Conservation (phyloP, 35 echinoderm and acorn worm species). For the Ptychodera flava region DNA sequence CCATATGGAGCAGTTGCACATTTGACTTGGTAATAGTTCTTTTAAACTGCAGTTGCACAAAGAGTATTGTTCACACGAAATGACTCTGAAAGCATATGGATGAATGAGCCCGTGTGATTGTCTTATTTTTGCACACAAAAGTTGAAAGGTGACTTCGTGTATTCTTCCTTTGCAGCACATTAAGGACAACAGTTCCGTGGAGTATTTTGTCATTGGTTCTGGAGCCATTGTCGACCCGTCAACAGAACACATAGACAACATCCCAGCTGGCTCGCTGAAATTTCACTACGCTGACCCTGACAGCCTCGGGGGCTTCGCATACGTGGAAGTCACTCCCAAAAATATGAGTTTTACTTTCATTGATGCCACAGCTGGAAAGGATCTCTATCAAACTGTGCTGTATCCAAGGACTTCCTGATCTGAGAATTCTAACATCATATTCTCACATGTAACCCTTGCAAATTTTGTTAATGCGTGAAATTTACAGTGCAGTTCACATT, state of each 20-base stretch:
- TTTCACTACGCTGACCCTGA: slow-evolving; percentile 49
- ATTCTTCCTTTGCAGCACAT: slow-evolving; percentile 46
- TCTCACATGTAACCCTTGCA: no score
- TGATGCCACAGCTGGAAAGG: slow-evolving; percentile 32
- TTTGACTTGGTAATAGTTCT: no score
- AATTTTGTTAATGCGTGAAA: no score
- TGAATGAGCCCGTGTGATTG: no score
- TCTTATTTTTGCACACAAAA: no score
- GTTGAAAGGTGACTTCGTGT: no score
- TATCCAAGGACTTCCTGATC: slow-evolving; percentile 52
- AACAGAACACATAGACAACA: slow-evolving; percentile 30
- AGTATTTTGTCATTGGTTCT: slow-evolving; percentile 86
- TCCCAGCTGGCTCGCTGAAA: slow-evolving; percentile 52
- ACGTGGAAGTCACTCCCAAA: slow-evolving; percentile 31
- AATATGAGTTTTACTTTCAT: slow-evolving; percentile 51
- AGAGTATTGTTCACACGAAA: no score
- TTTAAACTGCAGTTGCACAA: no score
- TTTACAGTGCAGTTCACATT: no score
- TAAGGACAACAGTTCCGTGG: slow-evolving; percentile 51
- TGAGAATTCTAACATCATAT: no score
- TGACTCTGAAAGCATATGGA: no score
- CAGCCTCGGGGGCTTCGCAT: slow-evolving; percentile 63
- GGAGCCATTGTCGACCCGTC: slow-evolving; percentile 66
- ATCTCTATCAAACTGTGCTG: slow-evolving; percentile 50
- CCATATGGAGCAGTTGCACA: no score